Conservation (phyloP, 1,140 invertebrate genomes). For the Drosophila gunungcola region DNA sequence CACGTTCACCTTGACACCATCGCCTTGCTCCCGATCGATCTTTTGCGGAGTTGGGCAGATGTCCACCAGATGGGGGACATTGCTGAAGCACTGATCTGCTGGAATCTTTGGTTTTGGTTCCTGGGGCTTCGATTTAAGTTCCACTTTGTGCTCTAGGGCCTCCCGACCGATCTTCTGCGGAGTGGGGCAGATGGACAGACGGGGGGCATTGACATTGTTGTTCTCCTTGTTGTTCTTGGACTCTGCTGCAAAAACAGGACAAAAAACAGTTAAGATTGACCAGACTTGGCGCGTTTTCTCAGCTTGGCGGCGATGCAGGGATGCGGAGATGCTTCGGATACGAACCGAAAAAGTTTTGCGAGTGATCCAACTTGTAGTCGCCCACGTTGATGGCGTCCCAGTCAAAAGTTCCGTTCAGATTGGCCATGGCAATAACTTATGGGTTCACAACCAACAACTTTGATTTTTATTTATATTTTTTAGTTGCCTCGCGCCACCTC, state of each 20-base stretch:
- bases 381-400: constrained; percentile 57
- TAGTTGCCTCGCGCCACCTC: too few relatives aligned
- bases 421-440: constrained; percentile 22
- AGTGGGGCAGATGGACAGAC: not conserved
- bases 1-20: too few relatives aligned
- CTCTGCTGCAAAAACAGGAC: constrained; percentile 3
- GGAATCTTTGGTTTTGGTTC: too few relatives aligned
- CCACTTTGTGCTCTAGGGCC: too few relatives aligned
- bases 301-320: not conserved
- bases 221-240: constrained; percentile 54
- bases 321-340: not conserved
- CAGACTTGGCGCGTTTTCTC: constrained; percentile 55
- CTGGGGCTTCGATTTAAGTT: not conserved
- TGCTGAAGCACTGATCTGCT: too few relatives aligned
- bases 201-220: constrained; percentile 19
- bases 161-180: not conserved
- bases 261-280: not conserved
- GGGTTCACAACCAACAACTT: not conserved
- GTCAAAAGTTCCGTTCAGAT: constrained; percentile 13
- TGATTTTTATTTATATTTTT: too few relatives aligned
- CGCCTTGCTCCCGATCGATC: too few relatives aligned
- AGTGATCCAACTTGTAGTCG: constrained; percentile 56
- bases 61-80: too few relatives aligned
- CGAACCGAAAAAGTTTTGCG: constrained; percentile 58
- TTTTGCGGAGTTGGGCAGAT: too few relatives aligned